Evolutionary conservation across 2,797 vertebrate species (phyloP).

Genomic region (Halcyon smyrnensis): DNA sequence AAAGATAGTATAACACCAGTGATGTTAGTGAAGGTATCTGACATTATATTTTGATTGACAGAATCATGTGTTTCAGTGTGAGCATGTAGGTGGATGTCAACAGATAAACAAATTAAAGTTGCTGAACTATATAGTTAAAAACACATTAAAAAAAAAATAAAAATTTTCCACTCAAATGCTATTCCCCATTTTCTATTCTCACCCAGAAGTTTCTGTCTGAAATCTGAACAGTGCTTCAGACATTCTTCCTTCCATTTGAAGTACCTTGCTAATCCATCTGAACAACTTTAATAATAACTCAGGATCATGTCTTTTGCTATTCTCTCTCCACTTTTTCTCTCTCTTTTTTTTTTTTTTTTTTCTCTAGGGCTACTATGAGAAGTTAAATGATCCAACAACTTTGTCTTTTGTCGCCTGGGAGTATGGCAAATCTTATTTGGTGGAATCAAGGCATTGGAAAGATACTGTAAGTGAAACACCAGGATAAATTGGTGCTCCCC

Average conservation of each 20-base stretch:
- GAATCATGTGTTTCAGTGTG: neutral
- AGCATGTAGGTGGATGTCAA: neutral
- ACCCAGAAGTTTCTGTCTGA: neutral
- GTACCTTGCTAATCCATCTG: neutral
- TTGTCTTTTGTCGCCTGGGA: conserved; percentile 53
- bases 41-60: neutral
- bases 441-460: conserved; percentile 38
- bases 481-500: conserved; percentile 40
- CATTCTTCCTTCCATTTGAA: neutral
- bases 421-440: conserved; percentile 56
- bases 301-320: neutral
- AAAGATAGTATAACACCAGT: neutral
- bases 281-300: conserved; percentile 12
- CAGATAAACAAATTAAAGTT: neutral
- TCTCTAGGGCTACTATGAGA: conserved; percentile 23
- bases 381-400: conserved; percentile 43
- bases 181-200: neutral
- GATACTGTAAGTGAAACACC: conserved; percentile 50
- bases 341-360: neutral
- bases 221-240: neutral
- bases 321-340: conserved; percentile 23
- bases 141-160: neutral
- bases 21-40: neutral
- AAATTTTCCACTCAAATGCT: neutral
- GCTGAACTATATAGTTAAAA: neutral